Conservation (phyloP, 2,888 invertebrate species). For the Caradrina kadenii region DNA sequence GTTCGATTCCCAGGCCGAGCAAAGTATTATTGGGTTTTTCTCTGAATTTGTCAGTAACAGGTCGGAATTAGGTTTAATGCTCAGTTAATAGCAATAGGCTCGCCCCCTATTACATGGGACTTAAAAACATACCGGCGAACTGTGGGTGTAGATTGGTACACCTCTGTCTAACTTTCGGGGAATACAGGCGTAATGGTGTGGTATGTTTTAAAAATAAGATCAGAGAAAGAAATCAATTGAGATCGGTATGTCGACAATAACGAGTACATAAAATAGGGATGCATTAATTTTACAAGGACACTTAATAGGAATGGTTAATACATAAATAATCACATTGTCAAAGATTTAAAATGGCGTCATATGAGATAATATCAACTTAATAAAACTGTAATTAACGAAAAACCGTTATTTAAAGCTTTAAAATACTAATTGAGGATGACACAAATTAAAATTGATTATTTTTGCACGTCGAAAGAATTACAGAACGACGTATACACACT, state of each 20-base stretch:
- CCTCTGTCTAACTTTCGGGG: no score
- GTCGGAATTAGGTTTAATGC: no score
- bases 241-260: neutral
- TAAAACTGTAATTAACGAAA: constrained; percentile 29
- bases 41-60: no score
- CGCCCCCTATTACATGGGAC: no score
- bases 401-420: constrained; percentile 35
- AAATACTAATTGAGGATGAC: constrained; percentile 55
- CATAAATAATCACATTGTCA: constrained; percentile 14
- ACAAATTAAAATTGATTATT: constrained; percentile 53
- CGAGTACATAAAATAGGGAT: neutral
- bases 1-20: no score
- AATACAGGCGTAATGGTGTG: no score
- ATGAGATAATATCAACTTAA: constrained; percentile 33
- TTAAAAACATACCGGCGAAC: no score
- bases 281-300: neutral
- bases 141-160: no score
- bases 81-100: no score
- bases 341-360: constrained; percentile 28
- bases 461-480: constrained; percentile 49
- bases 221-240: neutral
- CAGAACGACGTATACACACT: constrained; percentile 37
- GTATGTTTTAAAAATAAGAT: no score
- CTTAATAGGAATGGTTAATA: neutral
- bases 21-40: no score